Conservation (phyloP, 2,797 vertebrate species). For the Phrynocephalus vlangalii region DNA sequence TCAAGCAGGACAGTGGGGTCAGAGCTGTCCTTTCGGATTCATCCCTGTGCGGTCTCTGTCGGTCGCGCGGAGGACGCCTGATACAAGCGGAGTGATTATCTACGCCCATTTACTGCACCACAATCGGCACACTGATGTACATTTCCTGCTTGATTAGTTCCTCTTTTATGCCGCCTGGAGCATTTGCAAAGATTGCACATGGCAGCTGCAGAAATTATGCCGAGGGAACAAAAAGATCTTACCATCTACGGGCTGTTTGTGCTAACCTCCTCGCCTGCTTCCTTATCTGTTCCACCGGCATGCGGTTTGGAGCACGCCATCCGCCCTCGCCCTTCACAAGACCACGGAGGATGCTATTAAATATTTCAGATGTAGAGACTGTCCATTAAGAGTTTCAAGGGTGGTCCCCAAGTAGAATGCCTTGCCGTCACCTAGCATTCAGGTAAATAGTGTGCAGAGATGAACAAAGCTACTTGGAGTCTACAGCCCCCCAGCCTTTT, state of each 20-base stretch:
- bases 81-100: constrained; percentile 10
- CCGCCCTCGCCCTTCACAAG: not conserved
- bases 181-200: constrained; percentile 13
- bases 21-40: not conserved
- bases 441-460: not conserved
- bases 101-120: not conserved
- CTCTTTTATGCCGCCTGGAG: constrained; percentile 12
- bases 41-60: not conserved
- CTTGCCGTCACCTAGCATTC: not conserved
- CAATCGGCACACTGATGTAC: not conserved
- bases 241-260: not conserved
- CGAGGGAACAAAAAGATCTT: not conserved
- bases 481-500: too few relatives aligned
- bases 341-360: not conserved
- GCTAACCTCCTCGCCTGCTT: not conserved
- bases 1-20: not conserved
- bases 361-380: not conserved
- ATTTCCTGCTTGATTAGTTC: constrained; percentile 15
- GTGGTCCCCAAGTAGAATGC: not conserved
- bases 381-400: not conserved
- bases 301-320: too few relatives aligned
- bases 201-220: constrained; percentile 24
- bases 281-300: not conserved
- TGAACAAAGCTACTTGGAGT: too few relatives aligned
- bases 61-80: not conserved